Conservation (phyloP, 2,888 invertebrate genomes). For the Opisthograptis luteolata region DNA sequence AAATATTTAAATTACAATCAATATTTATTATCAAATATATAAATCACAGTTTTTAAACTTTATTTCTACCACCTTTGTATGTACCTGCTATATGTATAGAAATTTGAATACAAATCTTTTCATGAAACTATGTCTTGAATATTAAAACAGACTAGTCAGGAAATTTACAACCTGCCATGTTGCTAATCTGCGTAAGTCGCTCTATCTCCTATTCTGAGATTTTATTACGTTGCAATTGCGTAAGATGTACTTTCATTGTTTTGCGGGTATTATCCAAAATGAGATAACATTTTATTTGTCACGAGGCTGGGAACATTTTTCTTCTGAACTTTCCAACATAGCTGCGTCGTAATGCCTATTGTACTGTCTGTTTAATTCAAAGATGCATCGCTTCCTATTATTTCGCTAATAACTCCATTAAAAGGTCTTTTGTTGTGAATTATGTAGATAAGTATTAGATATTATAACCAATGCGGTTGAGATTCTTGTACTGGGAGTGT, state of each 20-base stretch:
- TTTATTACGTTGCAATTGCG: conserved; percentile 32
- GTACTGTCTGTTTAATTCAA: conserved; percentile 39
- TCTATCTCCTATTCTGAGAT: conserved; percentile 27
- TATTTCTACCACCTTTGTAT: too few species aligned
- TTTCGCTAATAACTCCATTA: conserved; percentile 23
- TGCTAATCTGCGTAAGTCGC: conserved; percentile 32
- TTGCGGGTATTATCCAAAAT: conserved; percentile 65
- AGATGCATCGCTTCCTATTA: conserved; percentile 32
- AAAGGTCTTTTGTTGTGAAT: conserved; percentile 9
- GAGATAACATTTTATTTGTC: conserved; percentile 69
- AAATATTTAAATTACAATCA: too few species aligned
- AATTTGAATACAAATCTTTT: conserved; percentile 6
- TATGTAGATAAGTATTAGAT: background rate
- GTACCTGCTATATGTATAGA: too few species aligned
- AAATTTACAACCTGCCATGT: conserved; percentile 7
- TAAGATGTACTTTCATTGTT: conserved; percentile 62
- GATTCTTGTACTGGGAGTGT: too few species aligned
- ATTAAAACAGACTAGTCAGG: conserved; percentile 4
- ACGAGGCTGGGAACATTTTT: conserved; percentile 68
- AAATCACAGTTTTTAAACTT: too few species aligned
- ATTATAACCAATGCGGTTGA: too few species aligned
- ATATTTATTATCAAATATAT: too few species aligned
- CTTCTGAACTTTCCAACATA: conserved; percentile 65
- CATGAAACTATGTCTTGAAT: conserved; percentile 2
- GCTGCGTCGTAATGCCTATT: conserved; percentile 53